Evolutionary conservation across 2,797 vertebrate genomes (phyloP).

Genomic region (Microctenopoma stevenorrisi): DNA sequence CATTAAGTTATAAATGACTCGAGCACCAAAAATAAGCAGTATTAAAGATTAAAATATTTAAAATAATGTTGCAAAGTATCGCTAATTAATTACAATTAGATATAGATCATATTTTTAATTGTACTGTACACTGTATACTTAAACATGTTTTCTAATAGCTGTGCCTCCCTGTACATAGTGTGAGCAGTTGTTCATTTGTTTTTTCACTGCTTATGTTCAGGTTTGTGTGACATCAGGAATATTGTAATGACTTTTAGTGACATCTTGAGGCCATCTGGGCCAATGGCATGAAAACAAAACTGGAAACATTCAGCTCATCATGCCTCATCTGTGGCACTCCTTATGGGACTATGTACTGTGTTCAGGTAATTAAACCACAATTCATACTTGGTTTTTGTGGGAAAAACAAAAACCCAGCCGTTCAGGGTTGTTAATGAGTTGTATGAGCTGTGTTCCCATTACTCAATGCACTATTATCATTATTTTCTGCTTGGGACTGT

Average conservation of each 20-base stretch:
- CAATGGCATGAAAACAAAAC: conserved; percentile 4
- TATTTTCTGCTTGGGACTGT: conserved; percentile 4
- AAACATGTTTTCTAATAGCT: neutral
- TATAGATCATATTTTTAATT: too few species aligned
- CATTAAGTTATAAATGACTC: neutral
- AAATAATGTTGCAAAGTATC: neutral
- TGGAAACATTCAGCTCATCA: neutral
- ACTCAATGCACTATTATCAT: conserved; percentile 17
- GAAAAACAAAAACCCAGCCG: neutral
- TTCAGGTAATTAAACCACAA: neutral
- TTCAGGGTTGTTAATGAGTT: neutral
- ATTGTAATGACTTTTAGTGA: conserved; percentile 6
- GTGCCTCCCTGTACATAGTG: neutral
- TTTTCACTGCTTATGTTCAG: neutral
- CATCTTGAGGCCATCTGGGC: conserved; percentile 12
- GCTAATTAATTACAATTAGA: neutral
- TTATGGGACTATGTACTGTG: neutral
- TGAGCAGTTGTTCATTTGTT: neutral
- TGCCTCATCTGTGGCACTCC: neutral
- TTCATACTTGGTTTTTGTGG: neutral
- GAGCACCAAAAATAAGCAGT: neutral
- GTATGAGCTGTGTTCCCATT: neutral
- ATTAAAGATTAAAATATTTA: neutral
- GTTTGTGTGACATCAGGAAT: neutral
- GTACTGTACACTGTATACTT: neutral